Conservation (phyloP, 2,797 vertebrate species). For the Acanthurus lineatus region DNA sequence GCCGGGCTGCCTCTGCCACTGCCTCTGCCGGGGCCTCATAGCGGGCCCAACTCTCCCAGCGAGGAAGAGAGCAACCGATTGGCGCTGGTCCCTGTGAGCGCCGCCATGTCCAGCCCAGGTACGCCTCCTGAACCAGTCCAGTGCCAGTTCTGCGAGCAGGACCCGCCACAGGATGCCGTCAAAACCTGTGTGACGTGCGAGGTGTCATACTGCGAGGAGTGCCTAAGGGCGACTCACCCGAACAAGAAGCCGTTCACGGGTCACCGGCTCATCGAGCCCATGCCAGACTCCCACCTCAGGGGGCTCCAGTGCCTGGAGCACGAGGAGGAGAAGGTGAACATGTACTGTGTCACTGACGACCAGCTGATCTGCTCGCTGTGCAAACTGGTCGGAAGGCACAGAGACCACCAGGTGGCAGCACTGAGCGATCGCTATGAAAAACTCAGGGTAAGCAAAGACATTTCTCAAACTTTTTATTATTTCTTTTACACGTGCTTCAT, state of each 20-base stretch:
- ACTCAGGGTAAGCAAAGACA: slow-evolving; percentile 86
- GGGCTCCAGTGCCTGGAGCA: slow-evolving; percentile 96
- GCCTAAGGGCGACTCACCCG: slow-evolving; percentile 94
- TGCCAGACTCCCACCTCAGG: slow-evolving; percentile 92
- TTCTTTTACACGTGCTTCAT: neutral
- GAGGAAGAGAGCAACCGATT: slow-evolving; percentile 91
- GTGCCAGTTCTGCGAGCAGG: slow-evolving; percentile 98
- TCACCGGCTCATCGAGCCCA: slow-evolving; percentile 95
- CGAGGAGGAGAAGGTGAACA: slow-evolving; percentile 96
- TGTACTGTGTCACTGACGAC: slow-evolving; percentile 96
- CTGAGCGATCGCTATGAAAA: slow-evolving; percentile 96
- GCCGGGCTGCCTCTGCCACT: slow-evolving; percentile 68
- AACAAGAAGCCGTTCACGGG: slow-evolving; percentile 98
- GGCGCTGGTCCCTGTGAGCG: slow-evolving; percentile 83
- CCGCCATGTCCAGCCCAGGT: slow-evolving; percentile 91
- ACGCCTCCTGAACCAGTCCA: slow-evolving; percentile 88
- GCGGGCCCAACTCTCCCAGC: slow-evolving; percentile 92
- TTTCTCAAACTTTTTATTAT: neutral
- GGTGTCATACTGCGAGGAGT: slow-evolving; percentile 97
- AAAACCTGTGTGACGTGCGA: slow-evolving; percentile 97
- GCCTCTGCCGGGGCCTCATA: slow-evolving; percentile 83
- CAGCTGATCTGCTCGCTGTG: slow-evolving; percentile 97
- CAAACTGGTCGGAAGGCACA: slow-evolving; percentile 95
- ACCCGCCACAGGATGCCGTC: slow-evolving; percentile 93
- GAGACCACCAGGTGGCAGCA: slow-evolving; percentile 96